Percentiles rank a stretch among this genome's conserved stretches.
Conservation (phyloP, 1,140 invertebrate species). For the Micrasema longulum region DNA sequence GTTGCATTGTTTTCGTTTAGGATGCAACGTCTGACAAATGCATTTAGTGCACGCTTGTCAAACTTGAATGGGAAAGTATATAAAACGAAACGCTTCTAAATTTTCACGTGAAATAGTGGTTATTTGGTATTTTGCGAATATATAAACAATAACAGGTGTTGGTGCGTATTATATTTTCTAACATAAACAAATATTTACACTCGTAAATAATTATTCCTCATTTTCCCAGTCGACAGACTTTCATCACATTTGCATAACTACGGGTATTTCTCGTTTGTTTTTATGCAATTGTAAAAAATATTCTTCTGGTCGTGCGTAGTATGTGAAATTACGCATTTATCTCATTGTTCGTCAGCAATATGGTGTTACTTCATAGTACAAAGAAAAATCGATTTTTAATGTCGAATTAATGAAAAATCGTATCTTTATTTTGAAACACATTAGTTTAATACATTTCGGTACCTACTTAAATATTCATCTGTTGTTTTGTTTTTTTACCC, state of each 20-base stretch:
- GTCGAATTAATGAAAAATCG: too few relatives aligned
- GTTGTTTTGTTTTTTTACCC: too few relatives aligned
- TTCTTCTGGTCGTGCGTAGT: too few relatives aligned
- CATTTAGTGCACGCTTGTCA: slow-evolving; percentile 37
- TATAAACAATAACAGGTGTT: slow-evolving; percentile 42
- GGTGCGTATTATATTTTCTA: too few relatives aligned
- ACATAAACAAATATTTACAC: slow-evolving; percentile 36
- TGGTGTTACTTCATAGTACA: slow-evolving; percentile 14
- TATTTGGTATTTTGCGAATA: neutral
- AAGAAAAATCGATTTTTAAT: slow-evolving; percentile 8
- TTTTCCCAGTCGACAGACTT: neutral
- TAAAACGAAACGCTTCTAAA: neutral
- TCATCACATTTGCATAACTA: slow-evolving; percentile 3
- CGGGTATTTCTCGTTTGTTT: neutral
- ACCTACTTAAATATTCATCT: too few relatives aligned
- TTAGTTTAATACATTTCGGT: too few relatives aligned
- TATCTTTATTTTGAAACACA: too few relatives aligned
- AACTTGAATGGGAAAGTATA: slow-evolving; percentile 6
- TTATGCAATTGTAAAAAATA: neutral
- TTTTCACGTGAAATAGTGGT: slow-evolving; percentile 2
- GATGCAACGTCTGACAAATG: slow-evolving; percentile 37
- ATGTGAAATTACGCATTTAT: slow-evolving; percentile 17
- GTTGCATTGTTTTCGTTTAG: slow-evolving; percentile 43
- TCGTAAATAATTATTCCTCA: slow-evolving; percentile 29
- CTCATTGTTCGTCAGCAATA: slow-evolving; percentile 5